Conservation (phyloP, 2,113 vertebrate genomes). For the Lichenostomus cassidix region DNA sequence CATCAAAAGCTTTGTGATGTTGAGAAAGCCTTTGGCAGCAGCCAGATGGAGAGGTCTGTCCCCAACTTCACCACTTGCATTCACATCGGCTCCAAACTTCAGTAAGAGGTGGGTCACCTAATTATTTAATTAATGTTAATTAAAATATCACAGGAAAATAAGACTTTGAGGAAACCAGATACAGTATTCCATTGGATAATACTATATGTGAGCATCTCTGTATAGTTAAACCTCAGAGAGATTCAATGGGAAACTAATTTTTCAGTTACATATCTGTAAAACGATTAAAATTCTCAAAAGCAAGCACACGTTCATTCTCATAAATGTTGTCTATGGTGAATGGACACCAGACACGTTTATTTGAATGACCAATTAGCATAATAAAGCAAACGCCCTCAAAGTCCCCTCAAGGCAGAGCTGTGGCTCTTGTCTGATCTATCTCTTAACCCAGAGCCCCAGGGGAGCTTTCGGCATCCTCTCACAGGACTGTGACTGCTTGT, state of each 20-base stretch:
- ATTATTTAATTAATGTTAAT: neutral
- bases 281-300: neutral
- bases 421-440: neutral
- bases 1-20: constrained; percentile 84
- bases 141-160: neutral
- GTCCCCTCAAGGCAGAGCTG: neutral
- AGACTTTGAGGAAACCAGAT: neutral
- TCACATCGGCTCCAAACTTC: constrained; percentile 91
- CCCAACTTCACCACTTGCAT: constrained; percentile 89
- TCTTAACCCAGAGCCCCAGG: constrained; percentile 30
- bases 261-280: neutral
- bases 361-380: neutral
- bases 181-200: neutral
- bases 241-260: neutral
- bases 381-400: neutral
- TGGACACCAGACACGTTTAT: neutral
- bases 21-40: constrained; percentile 89
- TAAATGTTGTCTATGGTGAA: neutral
- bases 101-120: constrained; percentile 86
- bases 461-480: constrained; percentile 24
- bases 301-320: neutral
- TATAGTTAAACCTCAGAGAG: neutral
- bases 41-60: constrained; percentile 92
- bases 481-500: neutral
- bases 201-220: fast-evolving